A percentile compares a stretch with the other conserved stretches of the same genome.
Conservation (phyloP, 2,888 invertebrate genomes). For the Ctenicera cuprea region DNA sequence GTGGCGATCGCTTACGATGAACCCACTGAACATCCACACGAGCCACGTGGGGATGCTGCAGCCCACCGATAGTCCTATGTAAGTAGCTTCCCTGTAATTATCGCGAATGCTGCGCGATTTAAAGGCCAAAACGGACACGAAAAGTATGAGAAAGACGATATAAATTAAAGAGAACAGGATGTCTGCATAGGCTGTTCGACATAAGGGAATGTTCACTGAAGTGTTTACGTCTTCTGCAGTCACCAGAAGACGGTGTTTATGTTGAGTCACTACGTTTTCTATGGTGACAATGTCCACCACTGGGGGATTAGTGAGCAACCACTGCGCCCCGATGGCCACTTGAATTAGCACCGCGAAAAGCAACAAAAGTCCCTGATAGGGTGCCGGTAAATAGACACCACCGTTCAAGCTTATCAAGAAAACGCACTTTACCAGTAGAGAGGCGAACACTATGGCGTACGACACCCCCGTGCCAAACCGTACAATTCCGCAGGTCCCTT, state of each 20-base stretch:
- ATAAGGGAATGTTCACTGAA: slow-evolving; percentile 72
- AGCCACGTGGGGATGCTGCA: slow-evolving; percentile 92
- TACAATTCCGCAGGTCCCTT: slow-evolving; percentile 87
- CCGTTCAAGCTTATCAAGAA: slow-evolving; percentile 94
- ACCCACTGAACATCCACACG: slow-evolving; percentile 89
- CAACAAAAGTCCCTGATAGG: slow-evolving; percentile 92
- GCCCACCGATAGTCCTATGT: slow-evolving; percentile 92
- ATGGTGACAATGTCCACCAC: slow-evolving; percentile 74
- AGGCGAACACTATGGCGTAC: slow-evolving; percentile 91
- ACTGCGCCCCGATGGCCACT: slow-evolving; percentile 88
- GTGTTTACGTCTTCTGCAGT: slow-evolving; percentile 70
- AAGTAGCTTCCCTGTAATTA: slow-evolving; percentile 94
- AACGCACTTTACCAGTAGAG: slow-evolving; percentile 94
- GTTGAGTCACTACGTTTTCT: slow-evolving; percentile 66
- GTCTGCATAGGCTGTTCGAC: slow-evolving; percentile 82
- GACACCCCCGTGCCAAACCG: slow-evolving; percentile 89
- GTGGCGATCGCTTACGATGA: slow-evolving; percentile 85
- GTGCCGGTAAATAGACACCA: slow-evolving; percentile 93
- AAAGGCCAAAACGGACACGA: slow-evolving; percentile 89
- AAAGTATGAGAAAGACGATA: slow-evolving; percentile 88
- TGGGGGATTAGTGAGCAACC: slow-evolving; percentile 89
- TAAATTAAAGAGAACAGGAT: slow-evolving; percentile 87
- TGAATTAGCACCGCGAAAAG: slow-evolving; percentile 95
- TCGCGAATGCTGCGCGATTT: slow-evolving; percentile 92
- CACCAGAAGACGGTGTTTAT: slow-evolving; percentile 68